A percentile compares a stretch with the other conserved stretches of the same genome.
These are phyloP conservation scores for Prenolepis imparis DNA, from an alignment of 2,888 invertebrate species.

Conservation along the genomic window DNA sequence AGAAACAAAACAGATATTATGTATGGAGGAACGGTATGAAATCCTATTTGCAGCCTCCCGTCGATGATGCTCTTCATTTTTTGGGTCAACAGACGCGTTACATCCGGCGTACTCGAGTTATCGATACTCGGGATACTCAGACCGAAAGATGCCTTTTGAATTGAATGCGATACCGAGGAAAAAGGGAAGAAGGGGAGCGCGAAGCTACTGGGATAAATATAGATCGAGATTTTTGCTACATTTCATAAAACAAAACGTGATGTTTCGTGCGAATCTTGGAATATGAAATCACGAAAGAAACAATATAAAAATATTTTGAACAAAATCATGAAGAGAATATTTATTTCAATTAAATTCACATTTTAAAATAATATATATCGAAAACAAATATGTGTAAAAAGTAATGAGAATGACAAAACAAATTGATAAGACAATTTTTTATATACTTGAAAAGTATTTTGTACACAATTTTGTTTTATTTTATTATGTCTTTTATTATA, in stretches of 20 bases:
- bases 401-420: constrained; percentile 10
- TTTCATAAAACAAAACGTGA: background rate
- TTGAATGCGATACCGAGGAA: background rate
- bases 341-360: background rate
- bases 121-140: constrained; percentile 28
- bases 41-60: constrained; percentile 10
- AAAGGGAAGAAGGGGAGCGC: too few species aligned
- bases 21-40: background rate
- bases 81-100: constrained; percentile 45
- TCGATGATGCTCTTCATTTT: constrained; percentile 41
- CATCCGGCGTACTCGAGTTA: constrained; percentile 53
- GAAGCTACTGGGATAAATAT: constrained; percentile 19
- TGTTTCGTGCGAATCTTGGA: background rate
- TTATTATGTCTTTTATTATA: background rate
- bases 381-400: background rate
- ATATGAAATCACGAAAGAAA: background rate
- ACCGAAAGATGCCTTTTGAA: constrained; percentile 3
- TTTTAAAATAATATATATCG: background rate
- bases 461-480: background rate
- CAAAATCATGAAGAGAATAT: background rate
- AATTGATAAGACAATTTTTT: background rate
- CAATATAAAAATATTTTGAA: background rate
- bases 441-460: background rate
- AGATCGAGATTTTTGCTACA: background rate
- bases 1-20: constrained; percentile 35